Evolutionary conservation across 2,797 vertebrate genomes (phyloP).

Genomic region (Spheniscus humboldti): DNA sequence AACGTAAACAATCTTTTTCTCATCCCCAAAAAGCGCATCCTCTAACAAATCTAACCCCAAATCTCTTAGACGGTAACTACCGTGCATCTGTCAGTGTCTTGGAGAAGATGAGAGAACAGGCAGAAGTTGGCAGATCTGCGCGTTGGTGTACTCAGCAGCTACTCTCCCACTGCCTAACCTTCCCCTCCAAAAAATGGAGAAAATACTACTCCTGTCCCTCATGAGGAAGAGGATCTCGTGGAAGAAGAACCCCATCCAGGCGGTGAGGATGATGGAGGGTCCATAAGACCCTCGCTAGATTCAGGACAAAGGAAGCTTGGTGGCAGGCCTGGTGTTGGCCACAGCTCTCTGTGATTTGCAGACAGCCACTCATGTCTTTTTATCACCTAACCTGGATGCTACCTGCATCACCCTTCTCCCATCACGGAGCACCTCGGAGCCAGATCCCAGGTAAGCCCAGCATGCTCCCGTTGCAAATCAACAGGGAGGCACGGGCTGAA

Average conservation of each 20-base stretch:
- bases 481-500: neutral
- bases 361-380: neutral
- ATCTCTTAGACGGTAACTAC: neutral
- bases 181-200: neutral
- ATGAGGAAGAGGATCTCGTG: neutral
- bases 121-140: neutral
- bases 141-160: neutral
- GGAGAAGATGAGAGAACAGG: neutral
- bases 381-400: neutral
- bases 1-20: neutral
- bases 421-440: neutral
- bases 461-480: neutral
- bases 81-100: neutral
- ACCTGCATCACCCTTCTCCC: neutral
- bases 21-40: neutral
- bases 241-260: neutral
- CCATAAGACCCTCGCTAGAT: neutral
- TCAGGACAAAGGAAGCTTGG: neutral
- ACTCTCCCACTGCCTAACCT: neutral
- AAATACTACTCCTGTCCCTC: neutral
- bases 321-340: neutral
- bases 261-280: neutral
- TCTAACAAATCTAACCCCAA: neutral
- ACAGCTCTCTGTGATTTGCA: neutral
- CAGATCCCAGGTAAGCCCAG: neutral